Evolutionary conservation across 2,888 invertebrate species (phyloP).

Genomic region (Therioaphis trifolii): DNA sequence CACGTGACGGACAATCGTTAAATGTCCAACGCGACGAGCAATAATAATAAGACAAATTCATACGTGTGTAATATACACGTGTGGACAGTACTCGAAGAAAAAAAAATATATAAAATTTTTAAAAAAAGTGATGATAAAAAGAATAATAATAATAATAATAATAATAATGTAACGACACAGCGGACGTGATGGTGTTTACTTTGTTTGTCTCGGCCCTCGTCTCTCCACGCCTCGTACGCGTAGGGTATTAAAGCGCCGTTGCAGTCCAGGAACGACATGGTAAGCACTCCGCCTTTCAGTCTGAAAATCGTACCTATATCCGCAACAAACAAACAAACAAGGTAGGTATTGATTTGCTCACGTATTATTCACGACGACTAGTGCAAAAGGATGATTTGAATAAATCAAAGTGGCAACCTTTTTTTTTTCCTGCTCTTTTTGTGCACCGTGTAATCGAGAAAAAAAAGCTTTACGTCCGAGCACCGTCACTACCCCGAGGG

Average conservation of each 20-base stretch:
- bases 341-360: not conserved
- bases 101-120: too few relatives aligned
- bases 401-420: not conserved
- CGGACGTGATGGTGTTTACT: slow-evolving; percentile 21
- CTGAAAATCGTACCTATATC: slow-evolving; percentile 91
- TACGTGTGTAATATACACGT: too few relatives aligned
- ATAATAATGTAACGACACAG: too few relatives aligned
- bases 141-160: too few relatives aligned
- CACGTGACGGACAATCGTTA: too few relatives aligned
- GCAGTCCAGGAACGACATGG: slow-evolving; percentile 96
- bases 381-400: not conserved
- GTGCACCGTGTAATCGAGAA: not conserved
- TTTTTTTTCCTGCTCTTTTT: too few relatives aligned
- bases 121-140: too few relatives aligned
- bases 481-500: not conserved
- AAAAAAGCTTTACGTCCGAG: not conserved
- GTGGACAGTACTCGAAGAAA: too few relatives aligned
- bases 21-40: too few relatives aligned
- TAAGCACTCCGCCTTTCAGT: slow-evolving; percentile 93
- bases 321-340: slow-evolving; percentile 21
- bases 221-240: slow-evolving; percentile 92
- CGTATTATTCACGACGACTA: not conserved
- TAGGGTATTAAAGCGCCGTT: slow-evolving; percentile 92
- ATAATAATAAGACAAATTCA: too few relatives aligned
- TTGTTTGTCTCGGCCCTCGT: slow-evolving; percentile 78